Percentiles rank a stretch among this genome's conserved stretches.
Evolutionary conservation across 2,888 invertebrate species (phyloP).

Genomic region (Sesia bembeciformis): DNA sequence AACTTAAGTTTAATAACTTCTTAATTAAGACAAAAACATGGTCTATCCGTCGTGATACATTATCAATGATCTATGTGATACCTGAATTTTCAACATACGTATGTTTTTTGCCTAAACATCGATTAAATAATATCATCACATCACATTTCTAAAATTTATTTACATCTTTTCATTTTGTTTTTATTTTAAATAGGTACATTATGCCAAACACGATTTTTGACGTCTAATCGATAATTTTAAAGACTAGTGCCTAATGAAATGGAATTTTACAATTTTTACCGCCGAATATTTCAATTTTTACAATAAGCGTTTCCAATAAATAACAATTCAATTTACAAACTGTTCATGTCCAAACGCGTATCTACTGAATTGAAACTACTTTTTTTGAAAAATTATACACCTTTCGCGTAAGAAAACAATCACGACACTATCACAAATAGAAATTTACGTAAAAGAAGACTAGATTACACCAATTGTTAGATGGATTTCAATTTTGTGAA

Average conservation of each 20-base stretch:
- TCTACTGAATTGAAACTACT: neutral
- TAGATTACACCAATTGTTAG: conserved; percentile 63
- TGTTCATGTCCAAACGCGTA: neutral
- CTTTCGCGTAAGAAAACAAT: conserved; percentile 3
- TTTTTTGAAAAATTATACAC: neutral
- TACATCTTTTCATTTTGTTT: conserved; percentile 33
- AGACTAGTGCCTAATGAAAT: conserved; percentile 48
- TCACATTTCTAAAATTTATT: conserved; percentile 63
- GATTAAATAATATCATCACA: conserved; percentile 59
- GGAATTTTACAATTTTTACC: conserved; percentile 55
- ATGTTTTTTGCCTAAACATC: conserved; percentile 45
- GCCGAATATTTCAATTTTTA: conserved; percentile 57
- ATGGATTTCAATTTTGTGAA: conserved; percentile 2
- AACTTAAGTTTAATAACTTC: conserved; percentile 2
- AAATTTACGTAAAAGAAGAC: conserved; percentile 45
- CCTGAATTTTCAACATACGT: conserved; percentile 4
- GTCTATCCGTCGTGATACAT: conserved; percentile 33
- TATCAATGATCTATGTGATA: conserved; percentile 6
- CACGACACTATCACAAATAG: conserved; percentile 24
- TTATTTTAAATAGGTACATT: conserved; percentile 43
- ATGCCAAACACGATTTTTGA: conserved; percentile 68
- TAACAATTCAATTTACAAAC: neutral
- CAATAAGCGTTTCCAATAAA: conserved; percentile 18
- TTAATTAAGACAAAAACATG: conserved; percentile 13
- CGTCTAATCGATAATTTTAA: conserved; percentile 46